Evolutionary conservation across 1,140 invertebrate species (phyloP).

Genomic region (Eumaeus atala): DNA sequence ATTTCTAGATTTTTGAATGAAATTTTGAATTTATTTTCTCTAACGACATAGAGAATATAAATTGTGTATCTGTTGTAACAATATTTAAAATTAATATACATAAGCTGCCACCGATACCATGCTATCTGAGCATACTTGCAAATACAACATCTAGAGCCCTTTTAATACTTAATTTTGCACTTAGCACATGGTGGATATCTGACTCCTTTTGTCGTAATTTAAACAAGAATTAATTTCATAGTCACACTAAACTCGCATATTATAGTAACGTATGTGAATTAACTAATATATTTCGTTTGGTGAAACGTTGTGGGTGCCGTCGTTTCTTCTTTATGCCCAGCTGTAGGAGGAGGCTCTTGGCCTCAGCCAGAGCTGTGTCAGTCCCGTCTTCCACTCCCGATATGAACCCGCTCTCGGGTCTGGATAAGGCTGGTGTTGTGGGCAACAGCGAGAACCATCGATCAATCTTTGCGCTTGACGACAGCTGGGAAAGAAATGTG

Average conservation of each 20-base stretch:
- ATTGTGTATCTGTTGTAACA: no score
- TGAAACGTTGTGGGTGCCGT: slow-evolving; percentile 78
- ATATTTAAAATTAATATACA: no score
- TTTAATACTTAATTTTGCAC: no score
- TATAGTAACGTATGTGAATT: slow-evolving; percentile 63
- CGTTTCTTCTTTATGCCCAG: slow-evolving; percentile 80
- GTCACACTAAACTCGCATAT: slow-evolving; percentile 14
- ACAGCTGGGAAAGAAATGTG: slow-evolving; percentile 69
- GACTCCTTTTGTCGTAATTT: no score
- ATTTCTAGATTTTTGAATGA: no score
- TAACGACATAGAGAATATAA: no score
- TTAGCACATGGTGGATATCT: no score
- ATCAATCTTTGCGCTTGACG: slow-evolving; percentile 81
- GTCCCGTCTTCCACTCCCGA: slow-evolving; percentile 75
- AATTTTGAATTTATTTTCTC: no score
- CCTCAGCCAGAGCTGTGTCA: slow-evolving; percentile 59
- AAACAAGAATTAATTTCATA: no score
- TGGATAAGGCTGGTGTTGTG: slow-evolving; percentile 76
- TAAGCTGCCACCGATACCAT: no score
- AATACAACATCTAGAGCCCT: no score
- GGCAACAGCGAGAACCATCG: slow-evolving; percentile 82
- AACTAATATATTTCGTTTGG: slow-evolving; percentile 71
- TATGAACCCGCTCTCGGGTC: slow-evolving; percentile 83
- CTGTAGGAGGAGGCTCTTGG: slow-evolving; percentile 74
- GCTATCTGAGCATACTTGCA: no score